phyloP scores from a whole-genome alignment of 2,113 vertebrate species.

The Phoenicopterus ruber region DNA sequence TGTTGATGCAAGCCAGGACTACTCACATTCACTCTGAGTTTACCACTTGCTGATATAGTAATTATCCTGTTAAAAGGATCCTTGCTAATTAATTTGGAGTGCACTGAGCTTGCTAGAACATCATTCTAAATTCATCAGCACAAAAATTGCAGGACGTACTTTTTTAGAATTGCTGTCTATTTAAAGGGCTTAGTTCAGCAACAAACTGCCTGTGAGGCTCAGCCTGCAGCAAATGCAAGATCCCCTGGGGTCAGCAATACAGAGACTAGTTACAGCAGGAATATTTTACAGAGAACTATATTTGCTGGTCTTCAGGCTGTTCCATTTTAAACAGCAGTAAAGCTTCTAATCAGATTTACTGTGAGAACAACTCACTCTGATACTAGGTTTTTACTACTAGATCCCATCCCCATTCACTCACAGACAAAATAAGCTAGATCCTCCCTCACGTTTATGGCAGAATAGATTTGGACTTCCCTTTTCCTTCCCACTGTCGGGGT shows the following conservation, averaged over 20 bases:
- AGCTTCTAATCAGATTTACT: neutral
- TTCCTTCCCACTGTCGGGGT: neutral
- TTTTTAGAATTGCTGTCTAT: neutral
- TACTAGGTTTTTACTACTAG: neutral
- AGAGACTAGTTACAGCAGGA: conserved; percentile 10
- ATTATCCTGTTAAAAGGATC: conserved; percentile 32
- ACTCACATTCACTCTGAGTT: neutral
- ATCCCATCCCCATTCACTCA: neutral
- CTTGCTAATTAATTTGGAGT: conserved; percentile 50
- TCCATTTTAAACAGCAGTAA: conserved; percentile 13
- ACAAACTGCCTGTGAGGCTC: neutral
- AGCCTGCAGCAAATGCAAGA: conserved; percentile 10
- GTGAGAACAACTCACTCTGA: neutral
- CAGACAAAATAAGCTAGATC: neutral
- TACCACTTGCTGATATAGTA: conserved; percentile 30
- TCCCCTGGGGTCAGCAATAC: neutral
- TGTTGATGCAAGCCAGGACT: neutral
- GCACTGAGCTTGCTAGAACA: neutral
- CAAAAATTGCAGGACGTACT: neutral
- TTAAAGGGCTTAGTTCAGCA: conserved; percentile 21
- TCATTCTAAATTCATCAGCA: conserved; percentile 40
- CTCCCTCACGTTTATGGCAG: accelerated
- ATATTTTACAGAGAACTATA: neutral
- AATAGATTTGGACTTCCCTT: neutral
- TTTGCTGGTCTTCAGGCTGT: conserved; percentile 5